These are phyloP conservation scores for Aplochiton taeniatus DNA, from an alignment of 2,797 vertebrate genomes.

Conservation along the genomic window DNA sequence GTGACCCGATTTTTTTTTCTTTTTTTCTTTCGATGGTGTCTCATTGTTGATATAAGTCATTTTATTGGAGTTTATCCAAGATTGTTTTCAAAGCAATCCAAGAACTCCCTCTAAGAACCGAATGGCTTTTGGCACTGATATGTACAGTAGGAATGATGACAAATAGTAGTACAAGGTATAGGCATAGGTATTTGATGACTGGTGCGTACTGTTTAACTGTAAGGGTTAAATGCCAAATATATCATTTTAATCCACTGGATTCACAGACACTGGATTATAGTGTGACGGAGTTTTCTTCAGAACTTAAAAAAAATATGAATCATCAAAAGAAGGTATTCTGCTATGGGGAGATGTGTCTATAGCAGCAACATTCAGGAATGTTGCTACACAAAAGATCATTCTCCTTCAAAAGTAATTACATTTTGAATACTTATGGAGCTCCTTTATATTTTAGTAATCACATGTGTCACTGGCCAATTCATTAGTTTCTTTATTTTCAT, in stretches of 20 bases:
- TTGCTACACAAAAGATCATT: slow-evolving; percentile 53
- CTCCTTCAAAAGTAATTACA: slow-evolving; percentile 39
- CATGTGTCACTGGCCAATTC: slow-evolving; percentile 58
- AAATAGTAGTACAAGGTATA: not conserved
- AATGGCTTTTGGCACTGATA: slow-evolving; percentile 34
- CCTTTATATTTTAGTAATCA: slow-evolving; percentile 59
- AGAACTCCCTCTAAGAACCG: slow-evolving; percentile 35
- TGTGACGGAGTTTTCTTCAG: no score
- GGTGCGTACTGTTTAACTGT: not conserved
- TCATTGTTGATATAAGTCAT: no score
- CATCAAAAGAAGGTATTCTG: no score
- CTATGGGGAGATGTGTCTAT: no score
- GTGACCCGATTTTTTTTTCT: no score
- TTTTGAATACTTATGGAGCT: slow-evolving; percentile 65
- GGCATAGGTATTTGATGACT: not conserved
- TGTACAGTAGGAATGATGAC: slow-evolving; percentile 23
- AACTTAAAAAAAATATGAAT: no score
- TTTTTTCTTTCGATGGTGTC: no score
- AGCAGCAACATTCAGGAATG: slow-evolving; percentile 26
- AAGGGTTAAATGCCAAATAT: not conserved
- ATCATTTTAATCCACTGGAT: no score
- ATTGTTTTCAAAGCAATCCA: slow-evolving; percentile 40
- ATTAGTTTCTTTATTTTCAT: slow-evolving; percentile 56
- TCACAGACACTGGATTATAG: no score
- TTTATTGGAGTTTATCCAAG: slow-evolving; percentile 5